Conservation (phyloP, 1,140 invertebrate species). For the Trachelipus rathkii region DNA sequence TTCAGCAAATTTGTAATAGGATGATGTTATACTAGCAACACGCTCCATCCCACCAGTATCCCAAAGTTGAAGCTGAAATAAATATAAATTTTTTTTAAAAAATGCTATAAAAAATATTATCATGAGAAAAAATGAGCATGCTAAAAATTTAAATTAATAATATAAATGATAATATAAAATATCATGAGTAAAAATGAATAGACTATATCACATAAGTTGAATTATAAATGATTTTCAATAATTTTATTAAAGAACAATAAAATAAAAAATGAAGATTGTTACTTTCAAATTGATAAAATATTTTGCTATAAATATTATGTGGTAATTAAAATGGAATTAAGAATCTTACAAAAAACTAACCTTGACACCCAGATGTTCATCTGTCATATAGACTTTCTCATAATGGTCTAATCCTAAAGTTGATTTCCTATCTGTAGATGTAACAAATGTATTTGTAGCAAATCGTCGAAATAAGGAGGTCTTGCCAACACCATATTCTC, state of each 20-base stretch:
- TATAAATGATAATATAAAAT: too few species aligned
- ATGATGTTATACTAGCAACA: constrained; percentile 86
- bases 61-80: constrained; percentile 79
- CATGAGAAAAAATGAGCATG: too few species aligned
- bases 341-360: constrained; percentile 54
- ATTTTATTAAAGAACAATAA: too few species aligned
- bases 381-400: constrained; percentile 70
- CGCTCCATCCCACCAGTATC: constrained; percentile 91
- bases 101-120: too few species aligned
- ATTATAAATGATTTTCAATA: too few species aligned
- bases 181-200: too few species aligned
- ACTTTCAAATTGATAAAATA: too few species aligned
- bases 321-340: too few species aligned
- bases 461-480: constrained; percentile 87
- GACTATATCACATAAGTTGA: too few species aligned
- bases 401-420: constrained; percentile 88
- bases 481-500: constrained; percentile 93
- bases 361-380: constrained; percentile 67
- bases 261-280: too few species aligned
- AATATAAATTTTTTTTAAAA: neutral
- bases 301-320: too few species aligned
- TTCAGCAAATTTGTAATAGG: constrained; percentile 90
- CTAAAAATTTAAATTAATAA: too few species aligned
- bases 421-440: constrained; percentile 71
- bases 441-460: constrained; percentile 78